These are phyloP conservation scores for Scelioninae gen. 2 DNA, from an alignment of 2,888 invertebrate species.

Conservation along the genomic window DNA sequence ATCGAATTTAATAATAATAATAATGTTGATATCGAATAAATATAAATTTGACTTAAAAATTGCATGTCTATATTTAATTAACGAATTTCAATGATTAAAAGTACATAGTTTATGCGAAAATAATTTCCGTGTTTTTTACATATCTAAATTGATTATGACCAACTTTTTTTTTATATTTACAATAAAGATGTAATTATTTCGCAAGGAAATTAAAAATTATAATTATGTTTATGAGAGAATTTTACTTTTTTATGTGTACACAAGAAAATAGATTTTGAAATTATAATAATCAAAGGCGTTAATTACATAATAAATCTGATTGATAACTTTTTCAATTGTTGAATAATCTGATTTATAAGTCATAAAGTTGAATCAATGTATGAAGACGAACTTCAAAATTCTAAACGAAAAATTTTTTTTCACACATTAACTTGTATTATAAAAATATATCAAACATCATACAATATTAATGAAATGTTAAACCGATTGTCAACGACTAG, in stretches of 20 bases:
- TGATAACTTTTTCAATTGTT: conserved; percentile 1
- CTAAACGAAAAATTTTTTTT: conserved; percentile 29
- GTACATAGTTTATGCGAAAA: not conserved
- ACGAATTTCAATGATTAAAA: not conserved
- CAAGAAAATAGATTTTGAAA: not conserved
- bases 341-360: not conserved
- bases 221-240: not conserved
- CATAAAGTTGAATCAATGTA: conserved; percentile 17
- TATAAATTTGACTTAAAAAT: too few relatives aligned
- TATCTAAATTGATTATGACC: not conserved
- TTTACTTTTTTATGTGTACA: not conserved
- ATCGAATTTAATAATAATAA: too few relatives aligned
- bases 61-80: not conserved
- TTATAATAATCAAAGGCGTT: not conserved
- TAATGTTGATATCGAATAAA: not conserved
- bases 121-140: not conserved
- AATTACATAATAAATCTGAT: conserved; percentile 11
- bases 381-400: conserved; percentile 26
- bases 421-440: too few relatives aligned
- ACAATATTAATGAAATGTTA: too few relatives aligned
- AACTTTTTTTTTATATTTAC: not conserved
- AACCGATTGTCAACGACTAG: too few relatives aligned
- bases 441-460: too few relatives aligned
- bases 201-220: not conserved
- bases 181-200: not conserved